Base-by-base conservation (phyloP, 92 coral and sea anemone genomes). In the Montipora capitata region DNA sequence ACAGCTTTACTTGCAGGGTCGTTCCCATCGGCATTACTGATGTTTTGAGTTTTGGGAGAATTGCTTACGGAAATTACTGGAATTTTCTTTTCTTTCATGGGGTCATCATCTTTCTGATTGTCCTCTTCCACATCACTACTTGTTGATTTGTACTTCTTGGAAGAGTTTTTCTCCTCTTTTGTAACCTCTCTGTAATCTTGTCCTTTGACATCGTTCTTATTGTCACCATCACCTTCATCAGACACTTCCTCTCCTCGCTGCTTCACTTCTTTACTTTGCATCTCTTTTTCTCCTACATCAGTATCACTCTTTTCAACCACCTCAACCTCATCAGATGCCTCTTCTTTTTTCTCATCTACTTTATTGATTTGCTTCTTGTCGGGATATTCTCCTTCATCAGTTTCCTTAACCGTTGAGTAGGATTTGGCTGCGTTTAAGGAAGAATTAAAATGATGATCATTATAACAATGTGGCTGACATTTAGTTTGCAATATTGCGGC, bases 1-100 rank as follows among this genome's bases (percentile, higher is more conserved):
- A 10, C 5, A n/a, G n/a, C 75, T 7, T 80, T 45, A 67, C 52
- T 52, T 67, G 14, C 44, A 80, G 85, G 14, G 58, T 49, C 11
- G 40, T 51, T 48, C 67, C n/a, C 66, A 80, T 38, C 49, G 20
- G 74, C 12, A 64, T 39, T 49, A 10, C 15, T 51, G 54, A 4
- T 13, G 13, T 14, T 18, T 52, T 58, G 48, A 49, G 49, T 16
- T 3, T 66, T 66, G n/a, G 48, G 5, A 45, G 75, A 48, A 18
- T 18, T 56, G 8, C 35, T 79, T 17, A 13, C 27, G 10, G 38
- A 0, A 45, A 14, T 13, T n/a, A 52, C 10, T 71, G 75, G 17
- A 40, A 35, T 39, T 68, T 68, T 7, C 39, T 13, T 54, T n/a
- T 76, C 80, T 43, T 72, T 15, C 10, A 6, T 41, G 18, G 5